These are phyloP conservation scores for Sarcophilus harrisii DNA, from an alignment of 2,797 vertebrate genomes.

Conservation along the genomic window DNA sequence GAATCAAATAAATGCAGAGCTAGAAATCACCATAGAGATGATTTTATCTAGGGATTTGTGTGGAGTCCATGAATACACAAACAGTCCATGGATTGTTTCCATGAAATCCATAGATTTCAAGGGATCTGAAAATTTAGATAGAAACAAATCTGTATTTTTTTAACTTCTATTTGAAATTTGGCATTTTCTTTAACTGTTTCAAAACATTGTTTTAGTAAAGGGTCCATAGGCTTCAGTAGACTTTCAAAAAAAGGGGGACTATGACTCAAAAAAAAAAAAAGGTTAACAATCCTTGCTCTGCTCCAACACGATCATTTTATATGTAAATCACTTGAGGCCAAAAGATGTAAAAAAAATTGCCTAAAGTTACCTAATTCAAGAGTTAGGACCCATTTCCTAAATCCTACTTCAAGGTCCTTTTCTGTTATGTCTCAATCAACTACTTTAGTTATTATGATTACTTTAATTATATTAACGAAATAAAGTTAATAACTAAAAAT, in stretches of 20 bases:
- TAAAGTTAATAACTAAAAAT: slow-evolving; percentile 15
- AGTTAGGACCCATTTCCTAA: not conserved
- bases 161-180: not conserved
- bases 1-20: not conserved
- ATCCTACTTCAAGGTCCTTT: not conserved
- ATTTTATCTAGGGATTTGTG: not conserved
- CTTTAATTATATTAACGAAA: not conserved
- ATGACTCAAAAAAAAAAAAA: not conserved
- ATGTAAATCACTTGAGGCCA: not conserved
- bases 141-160: not conserved
- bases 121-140: not conserved
- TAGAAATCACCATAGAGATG: not conserved
- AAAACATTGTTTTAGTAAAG: not conserved
- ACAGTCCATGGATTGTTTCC: not conserved
- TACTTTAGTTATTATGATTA: not conserved
- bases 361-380: not conserved
- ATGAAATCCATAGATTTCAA: not conserved
- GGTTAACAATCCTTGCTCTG: not conserved
- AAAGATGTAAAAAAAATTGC: not conserved
- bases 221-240: not conserved
- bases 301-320: not conserved
- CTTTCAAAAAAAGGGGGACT: not conserved
- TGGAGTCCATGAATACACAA: not conserved
- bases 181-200: not conserved
- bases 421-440: not conserved